A percentile compares a stretch with the other conserved stretches of the same genome.
phyloP scores from a whole-genome alignment of 1,140 invertebrate genomes.

The Drosophila prosaltans region DNA sequence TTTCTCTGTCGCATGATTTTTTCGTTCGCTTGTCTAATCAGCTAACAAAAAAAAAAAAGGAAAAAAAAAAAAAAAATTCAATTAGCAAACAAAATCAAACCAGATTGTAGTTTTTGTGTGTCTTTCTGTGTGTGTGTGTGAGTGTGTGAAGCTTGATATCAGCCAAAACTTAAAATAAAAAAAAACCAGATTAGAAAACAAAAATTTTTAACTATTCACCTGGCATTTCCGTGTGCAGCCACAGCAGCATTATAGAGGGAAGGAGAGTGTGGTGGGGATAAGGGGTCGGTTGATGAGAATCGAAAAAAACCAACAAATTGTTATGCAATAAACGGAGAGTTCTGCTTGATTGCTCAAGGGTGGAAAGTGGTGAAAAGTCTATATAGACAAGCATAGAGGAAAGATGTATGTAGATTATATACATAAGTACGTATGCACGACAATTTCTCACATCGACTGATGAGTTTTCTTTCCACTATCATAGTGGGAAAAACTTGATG shows the following conservation, averaged over 20 bases:
- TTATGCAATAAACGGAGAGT: conserved; percentile 11
- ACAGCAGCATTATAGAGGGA: too few relatives aligned
- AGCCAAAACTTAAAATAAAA: conserved; percentile 15
- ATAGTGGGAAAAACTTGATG: too few relatives aligned
- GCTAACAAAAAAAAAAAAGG: background rate
- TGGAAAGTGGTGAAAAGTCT: conserved; percentile 4
- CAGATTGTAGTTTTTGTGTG: conserved; percentile 18
- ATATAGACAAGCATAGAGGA: background rate
- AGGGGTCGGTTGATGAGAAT: background rate
- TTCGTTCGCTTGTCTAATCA: conserved; percentile 3
- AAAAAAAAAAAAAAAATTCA: background rate
- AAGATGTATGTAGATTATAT: too few relatives aligned
- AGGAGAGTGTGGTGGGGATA: background rate
- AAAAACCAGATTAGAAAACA: conserved; percentile 48
- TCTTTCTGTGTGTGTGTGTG: conserved; percentile 14
- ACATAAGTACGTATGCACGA: too few relatives aligned
- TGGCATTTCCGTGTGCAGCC: conserved; percentile 38
- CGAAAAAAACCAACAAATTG: background rate
- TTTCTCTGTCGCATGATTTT: background rate
- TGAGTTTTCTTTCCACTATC: too few relatives aligned
- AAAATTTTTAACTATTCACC: conserved; percentile 31
- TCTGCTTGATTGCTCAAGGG: conserved; percentile 18
- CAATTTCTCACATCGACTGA: too few relatives aligned
- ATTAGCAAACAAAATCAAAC: conserved; percentile 6
- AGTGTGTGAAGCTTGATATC: conserved; percentile 32